phyloP scores from a whole-genome alignment of 2,797 vertebrate genomes.

The Scyliorhinus canicula region DNA sequence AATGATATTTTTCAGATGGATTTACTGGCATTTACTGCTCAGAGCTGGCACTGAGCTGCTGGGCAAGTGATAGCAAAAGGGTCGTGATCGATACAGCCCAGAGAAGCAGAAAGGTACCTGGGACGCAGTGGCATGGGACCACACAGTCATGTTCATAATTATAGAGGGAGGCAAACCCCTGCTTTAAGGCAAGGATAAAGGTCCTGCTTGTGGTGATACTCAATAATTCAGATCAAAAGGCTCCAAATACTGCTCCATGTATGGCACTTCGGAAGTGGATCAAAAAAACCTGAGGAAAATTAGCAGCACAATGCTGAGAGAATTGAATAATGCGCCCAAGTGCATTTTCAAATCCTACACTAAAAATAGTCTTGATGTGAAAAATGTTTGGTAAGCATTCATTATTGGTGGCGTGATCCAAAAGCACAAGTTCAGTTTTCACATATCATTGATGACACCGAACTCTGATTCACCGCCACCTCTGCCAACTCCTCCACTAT shows the following conservation, averaged over 20 bases:
- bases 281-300: not conserved
- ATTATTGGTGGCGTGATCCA: not conserved
- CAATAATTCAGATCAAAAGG: not conserved
- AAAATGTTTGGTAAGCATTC: not conserved
- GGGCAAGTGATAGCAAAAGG: constrained; percentile 87
- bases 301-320: not conserved
- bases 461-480: not conserved
- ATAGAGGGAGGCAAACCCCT: not conserved
- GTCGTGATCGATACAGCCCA: constrained; percentile 73
- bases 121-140: not conserved
- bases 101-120: constrained; percentile 76
- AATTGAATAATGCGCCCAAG: not conserved
- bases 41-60: constrained; percentile 73
- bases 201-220: not conserved
- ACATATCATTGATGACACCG: too few species aligned
- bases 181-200: not conserved
- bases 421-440: not conserved
- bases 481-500: not conserved
- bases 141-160: not conserved
- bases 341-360: not conserved
- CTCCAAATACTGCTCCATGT: not conserved
- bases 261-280: not conserved
- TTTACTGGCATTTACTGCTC: constrained; percentile 84
- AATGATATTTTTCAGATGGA: constrained; percentile 58
- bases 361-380: not conserved